These are phyloP conservation scores for Bembecia ichneumoniformis DNA, from an alignment of 2,888 invertebrate genomes.

Conservation along the genomic window DNA sequence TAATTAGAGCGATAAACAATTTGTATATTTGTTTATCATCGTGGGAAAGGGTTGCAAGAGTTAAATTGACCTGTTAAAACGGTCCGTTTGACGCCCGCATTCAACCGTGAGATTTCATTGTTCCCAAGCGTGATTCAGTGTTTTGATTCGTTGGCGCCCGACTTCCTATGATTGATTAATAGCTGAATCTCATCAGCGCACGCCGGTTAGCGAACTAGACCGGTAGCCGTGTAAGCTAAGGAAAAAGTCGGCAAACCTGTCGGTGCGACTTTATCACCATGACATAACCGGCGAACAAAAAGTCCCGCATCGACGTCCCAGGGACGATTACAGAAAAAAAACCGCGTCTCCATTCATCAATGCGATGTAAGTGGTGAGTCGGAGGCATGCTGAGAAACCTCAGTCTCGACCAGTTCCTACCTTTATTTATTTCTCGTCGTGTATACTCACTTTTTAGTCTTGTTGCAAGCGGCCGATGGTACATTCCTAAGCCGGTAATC, in stretches of 20 bases:
- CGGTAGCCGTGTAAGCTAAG: conserved; percentile 4
- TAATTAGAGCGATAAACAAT: conserved; percentile 32
- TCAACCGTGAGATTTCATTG: conserved; percentile 64
- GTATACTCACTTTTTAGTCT: conserved; percentile 60
- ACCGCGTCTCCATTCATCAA: conserved; percentile 59
- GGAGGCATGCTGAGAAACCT: conserved; percentile 52
- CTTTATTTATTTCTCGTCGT: conserved; percentile 67
- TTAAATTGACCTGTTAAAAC: conserved; percentile 66
- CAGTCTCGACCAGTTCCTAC: conserved; percentile 56
- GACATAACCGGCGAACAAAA: conserved; percentile 30
- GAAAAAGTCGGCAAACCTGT: conserved; percentile 14
- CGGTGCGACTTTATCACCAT: conserved; percentile 14
- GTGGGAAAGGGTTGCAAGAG: conserved; percentile 54
- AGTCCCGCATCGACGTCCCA: conserved; percentile 33
- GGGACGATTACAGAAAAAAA: conserved; percentile 37
- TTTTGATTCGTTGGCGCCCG: conserved; percentile 47
- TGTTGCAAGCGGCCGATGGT: conserved; percentile 54
- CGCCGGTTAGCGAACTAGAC: background rate
- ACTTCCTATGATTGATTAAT: conserved; percentile 46
- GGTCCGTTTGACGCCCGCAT: conserved; percentile 62
- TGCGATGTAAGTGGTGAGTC: conserved; percentile 33
- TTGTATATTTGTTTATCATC: conserved; percentile 48
- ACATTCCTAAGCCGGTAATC: conserved; percentile 72
- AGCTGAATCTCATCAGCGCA: conserved; percentile 32
- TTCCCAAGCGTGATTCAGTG: conserved; percentile 56